phyloP scores from a whole-genome alignment of 2,113 vertebrate species.

The Albula goreensis region DNA sequence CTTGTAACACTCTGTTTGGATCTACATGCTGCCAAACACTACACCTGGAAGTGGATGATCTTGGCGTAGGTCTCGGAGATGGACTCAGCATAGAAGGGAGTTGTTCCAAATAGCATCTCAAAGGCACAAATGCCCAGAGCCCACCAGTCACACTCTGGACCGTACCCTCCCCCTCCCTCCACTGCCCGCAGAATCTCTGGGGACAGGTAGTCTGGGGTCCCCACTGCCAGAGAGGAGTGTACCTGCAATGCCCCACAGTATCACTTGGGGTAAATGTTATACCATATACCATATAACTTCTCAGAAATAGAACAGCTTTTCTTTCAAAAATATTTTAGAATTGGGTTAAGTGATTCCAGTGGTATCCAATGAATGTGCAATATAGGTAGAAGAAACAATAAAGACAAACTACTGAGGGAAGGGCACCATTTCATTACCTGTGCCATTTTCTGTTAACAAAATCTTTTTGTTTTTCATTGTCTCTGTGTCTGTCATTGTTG shows the following conservation, averaged over 20 bases:
- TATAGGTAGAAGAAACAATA: no score
- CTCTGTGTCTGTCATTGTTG: not conserved
- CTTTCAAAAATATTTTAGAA: no score
- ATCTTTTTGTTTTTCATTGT: no score
- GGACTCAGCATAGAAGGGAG: conserved; percentile 83
- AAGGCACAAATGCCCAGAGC: conserved; percentile 81
- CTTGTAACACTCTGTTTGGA: not conserved
- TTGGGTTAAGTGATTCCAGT: no score
- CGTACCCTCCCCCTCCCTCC: conserved; percentile 71
- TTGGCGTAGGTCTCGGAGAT: conserved; percentile 82
- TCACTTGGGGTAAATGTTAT: no score
- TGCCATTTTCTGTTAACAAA: no score
- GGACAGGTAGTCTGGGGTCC: conserved; percentile 85
- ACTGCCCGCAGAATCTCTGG: conserved; percentile 83
- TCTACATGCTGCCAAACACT: not conserved
- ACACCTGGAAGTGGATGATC: conserved; percentile 82
- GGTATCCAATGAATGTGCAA: no score
- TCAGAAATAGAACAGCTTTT: no score
- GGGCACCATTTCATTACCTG: no score
- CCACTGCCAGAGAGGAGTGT: conserved; percentile 76
- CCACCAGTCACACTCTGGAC: conserved; percentile 88
- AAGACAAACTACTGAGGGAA: no score
- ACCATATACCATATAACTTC: no score
- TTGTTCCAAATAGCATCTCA: conserved; percentile 82
- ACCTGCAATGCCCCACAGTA: conserved; percentile 58